A percentile compares a stretch with the other conserved stretches of the same genome.
These are phyloP conservation scores for Ectemnius continuus DNA, from an alignment of 2,888 invertebrate genomes.

Conservation along the genomic window DNA sequence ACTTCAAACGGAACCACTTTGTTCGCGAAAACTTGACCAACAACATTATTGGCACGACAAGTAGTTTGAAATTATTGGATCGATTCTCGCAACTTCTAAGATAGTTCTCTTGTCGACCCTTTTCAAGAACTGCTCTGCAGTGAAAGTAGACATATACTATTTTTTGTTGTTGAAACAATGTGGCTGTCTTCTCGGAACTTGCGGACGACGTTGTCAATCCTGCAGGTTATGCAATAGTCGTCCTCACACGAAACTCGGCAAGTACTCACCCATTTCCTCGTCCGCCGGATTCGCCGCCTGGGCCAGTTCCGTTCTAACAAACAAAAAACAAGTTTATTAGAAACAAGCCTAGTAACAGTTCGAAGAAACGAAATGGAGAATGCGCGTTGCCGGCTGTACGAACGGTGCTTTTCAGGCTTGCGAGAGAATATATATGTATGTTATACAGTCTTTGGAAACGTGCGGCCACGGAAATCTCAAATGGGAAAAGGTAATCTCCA, in stretches of 20 bases:
- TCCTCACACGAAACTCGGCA: not conserved
- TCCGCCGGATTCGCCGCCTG: constrained; percentile 88
- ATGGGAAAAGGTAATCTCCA: not conserved
- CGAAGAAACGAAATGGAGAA: constrained; percentile 70
- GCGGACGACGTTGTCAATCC: not conserved
- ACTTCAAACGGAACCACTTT: no score
- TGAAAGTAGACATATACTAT: not conserved
- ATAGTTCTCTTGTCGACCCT: constrained; percentile 22
- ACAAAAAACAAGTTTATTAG: constrained; percentile 81
- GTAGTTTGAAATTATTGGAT: not conserved
- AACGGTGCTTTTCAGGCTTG: constrained; percentile 62
- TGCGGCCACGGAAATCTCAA: constrained; percentile 49
- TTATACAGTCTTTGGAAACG: constrained; percentile 65
- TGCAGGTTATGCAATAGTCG: no score
- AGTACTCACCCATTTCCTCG: constrained; percentile 89
- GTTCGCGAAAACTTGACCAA: no score
- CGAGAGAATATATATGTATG: constrained; percentile 65
- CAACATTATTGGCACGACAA: no score
- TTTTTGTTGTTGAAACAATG: not conserved
- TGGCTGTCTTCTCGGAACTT: not conserved
- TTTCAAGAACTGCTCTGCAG: constrained; percentile 17
- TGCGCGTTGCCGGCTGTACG: constrained; percentile 66
- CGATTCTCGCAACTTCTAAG: constrained; percentile 34
- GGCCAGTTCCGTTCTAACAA: constrained; percentile 92
- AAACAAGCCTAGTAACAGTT: constrained; percentile 75